Conservation (phyloP, 2,113 vertebrate genomes). For the Ctenodactylus gundi region DNA sequence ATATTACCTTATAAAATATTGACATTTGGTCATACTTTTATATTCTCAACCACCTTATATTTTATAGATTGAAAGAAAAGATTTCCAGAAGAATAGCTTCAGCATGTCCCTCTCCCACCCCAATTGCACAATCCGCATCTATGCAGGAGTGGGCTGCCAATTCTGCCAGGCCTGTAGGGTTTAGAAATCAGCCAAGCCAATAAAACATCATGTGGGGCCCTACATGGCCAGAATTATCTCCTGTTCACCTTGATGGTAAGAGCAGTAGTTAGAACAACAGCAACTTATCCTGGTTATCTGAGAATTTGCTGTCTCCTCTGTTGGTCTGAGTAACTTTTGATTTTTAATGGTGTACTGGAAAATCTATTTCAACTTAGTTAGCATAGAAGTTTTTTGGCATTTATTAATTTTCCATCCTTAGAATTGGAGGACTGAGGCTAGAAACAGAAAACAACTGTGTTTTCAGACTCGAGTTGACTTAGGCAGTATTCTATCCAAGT, state of each 20-base stretch:
- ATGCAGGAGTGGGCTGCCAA: constrained; percentile 10
- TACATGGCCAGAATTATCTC: neutral
- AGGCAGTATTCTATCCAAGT: neutral
- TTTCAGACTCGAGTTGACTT: neutral
- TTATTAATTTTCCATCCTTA: constrained; percentile 43
- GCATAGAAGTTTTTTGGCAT: neutral
- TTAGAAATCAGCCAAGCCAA: constrained; percentile 27
- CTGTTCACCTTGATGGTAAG: constrained; percentile 32
- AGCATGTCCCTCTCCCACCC: neutral
- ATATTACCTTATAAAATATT: neutral
- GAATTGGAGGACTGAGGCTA: neutral
- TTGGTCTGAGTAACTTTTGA: neutral
- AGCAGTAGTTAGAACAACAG: constrained; percentile 6
- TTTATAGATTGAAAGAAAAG: constrained; percentile 44
- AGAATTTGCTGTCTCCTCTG: neutral
- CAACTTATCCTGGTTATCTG: constrained; percentile 1
- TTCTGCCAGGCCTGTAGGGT: constrained; percentile 30
- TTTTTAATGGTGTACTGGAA: constrained; percentile 23
- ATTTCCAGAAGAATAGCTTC: constrained; percentile 9
- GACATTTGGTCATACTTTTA: neutral
- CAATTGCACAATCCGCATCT: neutral
- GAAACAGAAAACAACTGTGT: constrained; percentile 7
- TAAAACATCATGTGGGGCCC: neutral
- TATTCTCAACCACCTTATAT: neutral
- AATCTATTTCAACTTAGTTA: constrained; percentile 52